Base-by-base conservation (phyloP, 2,113 vertebrate genomes). In the Rousettus leschenaultii region DNA sequence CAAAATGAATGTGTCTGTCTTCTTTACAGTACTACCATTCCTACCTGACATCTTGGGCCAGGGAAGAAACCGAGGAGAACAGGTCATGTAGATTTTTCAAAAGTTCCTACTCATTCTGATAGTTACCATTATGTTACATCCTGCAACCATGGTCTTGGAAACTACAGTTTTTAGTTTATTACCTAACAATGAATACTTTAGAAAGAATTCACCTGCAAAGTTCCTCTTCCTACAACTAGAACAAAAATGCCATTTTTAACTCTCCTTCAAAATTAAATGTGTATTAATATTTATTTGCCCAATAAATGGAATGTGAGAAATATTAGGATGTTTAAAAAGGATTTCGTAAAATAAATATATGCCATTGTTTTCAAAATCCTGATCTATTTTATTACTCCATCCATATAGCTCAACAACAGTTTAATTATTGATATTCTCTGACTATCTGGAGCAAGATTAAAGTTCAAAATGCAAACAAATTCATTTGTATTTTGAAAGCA, bases 371-470 rank as follows among this genome's bases (percentile, higher is more conserved):
- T 77, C 30, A 85, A 59, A 91, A 40, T 77, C 22, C 59, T 66
- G 53, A 45, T 73, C 33, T 73, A 70, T 38, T 92, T 74, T 79
- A 59, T 79, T 82, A 53, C 24, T 65, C 7, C 9, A 55, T 35
- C 26, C 33, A 61, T 40, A 78, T 26, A 93, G 51, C 24, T 94
- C 61, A 51, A 51, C 18, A 92, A 21, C 28, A 68, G 12, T 63
- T 89, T 78, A 86, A 89, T 71, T 91, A 91, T 45, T 89, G 93
- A 70, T 35, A 84, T 87, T 63, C 10, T 87, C 92, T 61, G 84
- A 95, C 40, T 88, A 84, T 70, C 24, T 24, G 65, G 30, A 68
- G 3, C 7, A 86, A 94, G 24, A 92, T 70, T 89, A 80, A 94
- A 96, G 38, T 53, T 78, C 38, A 92, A 88, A 89, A 70, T 88